Conservation (phyloP, 2,113 vertebrate species). For the Calyptommatus sinebrachiatus region DNA sequence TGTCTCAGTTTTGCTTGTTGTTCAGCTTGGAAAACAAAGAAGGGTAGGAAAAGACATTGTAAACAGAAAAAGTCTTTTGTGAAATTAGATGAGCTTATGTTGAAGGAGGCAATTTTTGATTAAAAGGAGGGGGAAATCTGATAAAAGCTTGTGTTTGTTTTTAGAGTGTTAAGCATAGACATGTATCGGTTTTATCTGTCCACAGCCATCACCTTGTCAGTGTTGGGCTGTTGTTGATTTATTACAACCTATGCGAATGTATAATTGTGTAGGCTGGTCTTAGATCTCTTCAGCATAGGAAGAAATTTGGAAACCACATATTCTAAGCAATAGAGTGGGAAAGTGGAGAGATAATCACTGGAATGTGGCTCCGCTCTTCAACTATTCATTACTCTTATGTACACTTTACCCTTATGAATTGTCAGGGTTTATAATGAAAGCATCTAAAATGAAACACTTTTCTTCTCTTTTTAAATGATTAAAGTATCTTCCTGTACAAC, state of each 20-base stretch:
- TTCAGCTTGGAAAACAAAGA: conserved; percentile 55
- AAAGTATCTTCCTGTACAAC: conserved; percentile 47
- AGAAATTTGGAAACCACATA: conserved; percentile 64
- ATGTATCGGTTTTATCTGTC: conserved; percentile 69
- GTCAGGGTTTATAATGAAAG: conserved; percentile 64
- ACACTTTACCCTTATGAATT: conserved; percentile 63
- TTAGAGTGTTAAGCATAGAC: conserved; percentile 58
- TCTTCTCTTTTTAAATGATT: conserved; percentile 53
- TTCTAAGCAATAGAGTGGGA: conserved; percentile 46
- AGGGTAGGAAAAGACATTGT: conserved; percentile 22
- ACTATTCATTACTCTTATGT: conserved; percentile 54
- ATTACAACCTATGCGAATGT: conserved; percentile 67
- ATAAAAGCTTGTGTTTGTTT: conserved; percentile 69
- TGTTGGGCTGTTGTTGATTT: conserved; percentile 69
- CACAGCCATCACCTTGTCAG: conserved; percentile 72
- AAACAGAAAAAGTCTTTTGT: conserved; percentile 52
- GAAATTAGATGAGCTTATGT: conserved; percentile 63
- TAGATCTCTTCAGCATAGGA: conserved; percentile 53
- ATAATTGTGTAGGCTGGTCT: conserved; percentile 67
- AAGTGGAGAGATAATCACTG: conserved; percentile 64
- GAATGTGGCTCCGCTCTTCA: conserved; percentile 51
- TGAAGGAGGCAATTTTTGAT: conserved; percentile 70
- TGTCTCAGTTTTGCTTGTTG: conserved; percentile 51
- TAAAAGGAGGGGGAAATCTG: conserved; percentile 65
- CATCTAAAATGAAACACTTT: conserved; percentile 53